Evolutionary conservation across 2,113 vertebrate genomes (phyloP).

Genomic region (Sclerurus mexicanus): DNA sequence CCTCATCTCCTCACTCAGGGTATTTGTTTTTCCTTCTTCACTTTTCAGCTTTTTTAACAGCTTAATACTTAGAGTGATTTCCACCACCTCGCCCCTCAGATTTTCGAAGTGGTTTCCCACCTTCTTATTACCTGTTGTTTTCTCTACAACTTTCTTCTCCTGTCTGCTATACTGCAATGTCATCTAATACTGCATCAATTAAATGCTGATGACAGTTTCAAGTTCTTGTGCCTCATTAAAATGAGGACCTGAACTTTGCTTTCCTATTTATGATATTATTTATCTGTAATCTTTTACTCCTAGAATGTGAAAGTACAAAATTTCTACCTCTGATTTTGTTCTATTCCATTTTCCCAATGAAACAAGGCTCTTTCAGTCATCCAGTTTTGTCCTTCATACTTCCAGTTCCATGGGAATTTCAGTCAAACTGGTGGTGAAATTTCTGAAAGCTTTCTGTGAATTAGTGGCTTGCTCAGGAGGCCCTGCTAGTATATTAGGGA

Average conservation of each 20-base stretch:
- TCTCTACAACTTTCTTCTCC: background rate
- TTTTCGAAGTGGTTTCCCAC: background rate
- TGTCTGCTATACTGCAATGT: background rate
- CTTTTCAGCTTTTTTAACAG: slow-evolving; percentile 42
- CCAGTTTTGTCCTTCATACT: background rate
- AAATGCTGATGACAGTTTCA: background rate
- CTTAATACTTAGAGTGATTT: background rate
- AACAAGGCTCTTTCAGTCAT: background rate
- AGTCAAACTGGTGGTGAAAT: background rate
- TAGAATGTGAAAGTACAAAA: background rate
- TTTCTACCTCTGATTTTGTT: background rate
- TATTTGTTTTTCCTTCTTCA: background rate
- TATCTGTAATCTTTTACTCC: background rate
- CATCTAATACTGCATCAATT: background rate
- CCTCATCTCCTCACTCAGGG: background rate
- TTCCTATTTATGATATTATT: background rate
- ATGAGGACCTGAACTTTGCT: background rate
- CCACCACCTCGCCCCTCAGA: background rate
- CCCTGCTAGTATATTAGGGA: background rate
- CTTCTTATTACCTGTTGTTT: background rate
- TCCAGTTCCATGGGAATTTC: background rate
- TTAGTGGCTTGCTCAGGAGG: background rate
- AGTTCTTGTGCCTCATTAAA: background rate
- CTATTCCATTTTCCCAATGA: background rate
- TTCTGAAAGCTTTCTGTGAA: background rate